phyloP scores from a whole-genome alignment of 35 echinoderm and acorn worm genomes.

The Chiridota heheva region DNA sequence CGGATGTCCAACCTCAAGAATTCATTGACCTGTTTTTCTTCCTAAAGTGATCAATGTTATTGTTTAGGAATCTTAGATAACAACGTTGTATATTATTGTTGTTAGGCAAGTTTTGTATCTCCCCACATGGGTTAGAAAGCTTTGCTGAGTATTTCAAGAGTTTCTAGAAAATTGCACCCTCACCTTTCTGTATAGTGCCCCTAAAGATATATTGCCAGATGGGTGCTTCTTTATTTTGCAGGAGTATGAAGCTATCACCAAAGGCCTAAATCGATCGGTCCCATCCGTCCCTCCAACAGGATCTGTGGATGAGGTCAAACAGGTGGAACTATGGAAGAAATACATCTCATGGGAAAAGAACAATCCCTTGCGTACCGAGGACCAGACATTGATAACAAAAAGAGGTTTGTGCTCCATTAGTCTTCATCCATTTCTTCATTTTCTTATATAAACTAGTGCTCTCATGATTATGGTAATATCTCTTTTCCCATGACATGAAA shows the following conservation, averaged over 20 bases:
- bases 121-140: too few species aligned
- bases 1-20: too few species aligned
- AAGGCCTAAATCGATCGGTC: conserved; percentile 88
- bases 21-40: too few species aligned
- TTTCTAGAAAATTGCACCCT: too few species aligned
- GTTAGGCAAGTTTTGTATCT: too few species aligned
- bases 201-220: too few species aligned
- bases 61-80: too few species aligned
- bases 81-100: too few species aligned
- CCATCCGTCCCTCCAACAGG: conserved; percentile 85
- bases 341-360: conserved; percentile 96
- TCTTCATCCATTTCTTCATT: neutral
- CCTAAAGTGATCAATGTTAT: too few species aligned
- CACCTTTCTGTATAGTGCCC: too few species aligned
- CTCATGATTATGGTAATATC: neutral
- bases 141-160: too few species aligned
- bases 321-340: conserved; percentile 98
- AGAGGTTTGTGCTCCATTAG: conserved; percentile 84
- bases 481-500: too few species aligned
- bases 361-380: conserved; percentile 90
- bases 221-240: conserved; percentile 2
- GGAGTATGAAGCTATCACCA: conserved; percentile 96
- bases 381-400: conserved; percentile 96
- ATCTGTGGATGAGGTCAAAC: conserved; percentile 81
- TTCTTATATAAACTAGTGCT: neutral